Evolutionary conservation across 92 coral and sea anemone genomes (phyloP), one percentile per base, ranked within the genome.

Genomic region (Palythoa grandis): DNA sequence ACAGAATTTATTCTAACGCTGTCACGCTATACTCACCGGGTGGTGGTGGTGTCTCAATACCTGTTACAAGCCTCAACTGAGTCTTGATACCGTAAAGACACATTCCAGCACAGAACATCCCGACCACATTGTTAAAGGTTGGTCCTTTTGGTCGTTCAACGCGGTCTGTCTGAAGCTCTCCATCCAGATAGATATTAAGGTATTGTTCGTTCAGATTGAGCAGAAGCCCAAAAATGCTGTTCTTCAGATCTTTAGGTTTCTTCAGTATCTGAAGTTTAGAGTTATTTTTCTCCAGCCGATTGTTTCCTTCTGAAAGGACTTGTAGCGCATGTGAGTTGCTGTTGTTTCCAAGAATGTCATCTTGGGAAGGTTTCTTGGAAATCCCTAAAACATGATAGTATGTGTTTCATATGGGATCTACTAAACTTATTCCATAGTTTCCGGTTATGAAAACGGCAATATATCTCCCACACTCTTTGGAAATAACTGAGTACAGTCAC

Each of bases 81-180:
- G 86, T 92, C 72, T 92, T 92, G 89, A 91, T 47, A 23, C 98
- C 98, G 87, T 92, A 94, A 20, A 94, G 93, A 84, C 98, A 94
- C 63, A 91, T 87, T 54, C 89, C 98, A 48, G 98, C 95, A 67
- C 92, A 91, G 79, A 88, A 91, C 92, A 75, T 91, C 16, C 98
- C 98, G 29, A 88, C 84, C 74, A 94, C 91, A 24, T 92, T 93
- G 87, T 88, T 88, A 39, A 94, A 94, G 23, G 94, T 94, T 23
- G 98, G 98, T 25, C 98, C 98, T 86, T 92, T 94, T 0, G 93
- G 93, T 20, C 91, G 92, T 50, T 84, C 61, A 19, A 83, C 77
- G 29, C 74, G 72, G 70, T 90, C 90, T 35, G 92, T 89, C 60
- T 92, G 98, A 67, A 94, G 95, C 57, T 90, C 98, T 8, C 98